These are phyloP conservation scores for Dasyurus viverrinus DNA, from an alignment of 2,113 vertebrate species.

Conservation along the genomic window DNA sequence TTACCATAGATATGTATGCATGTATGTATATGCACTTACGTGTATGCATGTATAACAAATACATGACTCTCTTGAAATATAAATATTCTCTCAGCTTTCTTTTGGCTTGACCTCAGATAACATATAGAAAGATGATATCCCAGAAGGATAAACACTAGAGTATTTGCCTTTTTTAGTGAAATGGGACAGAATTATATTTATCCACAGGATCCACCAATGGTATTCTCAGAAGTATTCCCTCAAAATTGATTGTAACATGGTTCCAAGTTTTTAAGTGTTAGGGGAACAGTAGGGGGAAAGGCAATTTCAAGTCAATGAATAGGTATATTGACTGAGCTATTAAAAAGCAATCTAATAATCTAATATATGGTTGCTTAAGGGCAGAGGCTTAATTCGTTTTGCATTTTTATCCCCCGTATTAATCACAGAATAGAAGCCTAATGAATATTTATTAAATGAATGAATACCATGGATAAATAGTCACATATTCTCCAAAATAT, in stretches of 20 bases:
- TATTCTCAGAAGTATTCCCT: neutral
- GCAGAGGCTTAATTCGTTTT: neutral
- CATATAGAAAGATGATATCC: neutral
- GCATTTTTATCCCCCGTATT: neutral
- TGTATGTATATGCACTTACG: too few relatives aligned
- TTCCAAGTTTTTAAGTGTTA: neutral
- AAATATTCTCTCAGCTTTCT: neutral
- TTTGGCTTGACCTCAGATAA: neutral
- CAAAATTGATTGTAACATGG: neutral
- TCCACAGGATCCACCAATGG: neutral
- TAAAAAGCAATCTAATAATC: neutral
- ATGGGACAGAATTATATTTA: neutral
- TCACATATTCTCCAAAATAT: neutral
- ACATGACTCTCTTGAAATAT: neutral
- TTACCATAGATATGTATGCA: neutral
- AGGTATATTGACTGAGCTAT: neutral
- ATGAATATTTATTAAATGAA: neutral
- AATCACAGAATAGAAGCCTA: neutral
- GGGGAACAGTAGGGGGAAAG: neutral
- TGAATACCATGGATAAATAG: neutral
- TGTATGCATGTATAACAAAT: neutral
- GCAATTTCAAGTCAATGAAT: conserved; percentile 2
- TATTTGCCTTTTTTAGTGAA: neutral
- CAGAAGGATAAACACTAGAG: neutral
- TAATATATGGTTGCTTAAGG: neutral